Conservation (phyloP, 2,797 vertebrate species). For the Sebastes melanostomus region DNA sequence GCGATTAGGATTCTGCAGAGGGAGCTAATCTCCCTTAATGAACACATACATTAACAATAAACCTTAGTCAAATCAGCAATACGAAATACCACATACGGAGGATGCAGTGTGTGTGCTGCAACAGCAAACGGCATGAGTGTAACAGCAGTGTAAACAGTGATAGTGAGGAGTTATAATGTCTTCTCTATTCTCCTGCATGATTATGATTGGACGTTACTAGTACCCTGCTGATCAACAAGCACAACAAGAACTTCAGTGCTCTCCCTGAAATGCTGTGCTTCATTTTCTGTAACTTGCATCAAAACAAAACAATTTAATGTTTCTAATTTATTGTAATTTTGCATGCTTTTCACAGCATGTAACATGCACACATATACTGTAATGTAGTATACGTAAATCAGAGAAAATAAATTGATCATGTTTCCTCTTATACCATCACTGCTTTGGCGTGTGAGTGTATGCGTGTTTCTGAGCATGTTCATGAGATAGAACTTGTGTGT, state of each 20-base stretch:
- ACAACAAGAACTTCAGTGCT: neutral
- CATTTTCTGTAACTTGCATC: neutral
- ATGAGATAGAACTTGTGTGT: neutral
- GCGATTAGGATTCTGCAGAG: neutral
- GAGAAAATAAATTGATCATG: neutral
- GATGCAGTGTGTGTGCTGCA: neutral
- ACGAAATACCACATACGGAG: neutral
- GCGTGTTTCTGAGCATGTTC: neutral
- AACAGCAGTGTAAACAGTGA: neutral
- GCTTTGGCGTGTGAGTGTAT: neutral
- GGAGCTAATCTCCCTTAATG: neutral
- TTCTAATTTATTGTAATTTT: neutral
- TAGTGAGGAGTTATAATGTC: neutral
- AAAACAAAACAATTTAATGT: neutral
- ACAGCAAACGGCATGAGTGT: neutral
- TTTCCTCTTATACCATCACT: neutral
- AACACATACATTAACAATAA: neutral
- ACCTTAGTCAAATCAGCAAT: neutral
- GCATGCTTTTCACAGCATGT: neutral
- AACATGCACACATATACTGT: neutral
- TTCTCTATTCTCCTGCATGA: neutral
- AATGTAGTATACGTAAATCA: neutral
- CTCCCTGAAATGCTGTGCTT: neutral
- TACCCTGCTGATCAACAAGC: neutral
- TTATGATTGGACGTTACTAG: too few relatives aligned